phyloP scores from a whole-genome alignment of 2,888 invertebrate genomes.

The Philaethria dido region DNA sequence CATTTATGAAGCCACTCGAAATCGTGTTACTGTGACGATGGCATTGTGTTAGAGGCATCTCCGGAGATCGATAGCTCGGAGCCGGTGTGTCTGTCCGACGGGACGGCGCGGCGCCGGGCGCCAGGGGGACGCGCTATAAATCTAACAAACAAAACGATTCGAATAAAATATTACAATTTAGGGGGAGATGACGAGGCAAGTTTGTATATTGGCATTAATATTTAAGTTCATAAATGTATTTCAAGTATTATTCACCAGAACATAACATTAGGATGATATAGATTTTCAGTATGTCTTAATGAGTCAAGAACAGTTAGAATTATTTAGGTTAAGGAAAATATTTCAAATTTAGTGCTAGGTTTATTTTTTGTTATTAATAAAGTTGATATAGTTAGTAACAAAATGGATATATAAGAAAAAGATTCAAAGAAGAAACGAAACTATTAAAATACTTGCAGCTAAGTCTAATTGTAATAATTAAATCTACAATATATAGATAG shows the following conservation, averaged over 20 bases:
- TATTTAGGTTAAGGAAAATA: no score
- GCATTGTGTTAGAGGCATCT: conserved; percentile 61
- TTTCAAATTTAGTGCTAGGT: no score
- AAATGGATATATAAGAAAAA: no score
- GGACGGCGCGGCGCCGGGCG: conserved; percentile 79
- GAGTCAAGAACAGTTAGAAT: no score
- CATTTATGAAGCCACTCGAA: conserved; percentile 26
- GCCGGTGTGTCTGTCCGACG: conserved; percentile 74
- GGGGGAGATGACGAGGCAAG: conserved; percentile 25
- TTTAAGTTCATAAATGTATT: background rate
- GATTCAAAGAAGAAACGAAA: no score
- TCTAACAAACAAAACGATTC: conserved; percentile 40
- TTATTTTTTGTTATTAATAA: no score
- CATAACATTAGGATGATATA: background rate
- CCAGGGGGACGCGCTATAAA: conserved; percentile 66
- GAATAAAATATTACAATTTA: conserved; percentile 34
- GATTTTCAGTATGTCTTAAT: background rate
- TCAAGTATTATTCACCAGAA: background rate
- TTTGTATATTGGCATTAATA: conserved; percentile 22
- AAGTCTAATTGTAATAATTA: no score
- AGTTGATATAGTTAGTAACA: no score
- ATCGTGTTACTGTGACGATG: conserved; percentile 45
- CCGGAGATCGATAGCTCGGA: conserved; percentile 66
- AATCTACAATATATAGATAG: no score
- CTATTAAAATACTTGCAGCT: no score